Conservation (phyloP, 2,113 vertebrate genomes). For the Nibea coibor region DNA sequence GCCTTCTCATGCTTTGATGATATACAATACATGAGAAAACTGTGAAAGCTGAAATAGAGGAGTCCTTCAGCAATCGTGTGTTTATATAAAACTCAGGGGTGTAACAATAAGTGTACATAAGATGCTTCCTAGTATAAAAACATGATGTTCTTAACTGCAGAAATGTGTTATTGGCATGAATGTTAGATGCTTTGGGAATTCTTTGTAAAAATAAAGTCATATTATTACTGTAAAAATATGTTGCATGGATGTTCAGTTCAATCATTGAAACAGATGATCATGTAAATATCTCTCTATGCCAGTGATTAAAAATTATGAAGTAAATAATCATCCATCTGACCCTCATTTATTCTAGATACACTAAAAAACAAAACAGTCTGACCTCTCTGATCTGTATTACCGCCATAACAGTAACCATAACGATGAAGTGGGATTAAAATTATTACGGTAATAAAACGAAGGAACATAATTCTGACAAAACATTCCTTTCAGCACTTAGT, state of each 20-base stretch:
- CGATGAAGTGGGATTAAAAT: background rate
- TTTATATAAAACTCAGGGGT: constrained; percentile 12
- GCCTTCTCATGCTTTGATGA: background rate
- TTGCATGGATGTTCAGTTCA: background rate
- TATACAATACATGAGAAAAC: constrained; percentile 9
- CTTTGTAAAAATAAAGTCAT: background rate
- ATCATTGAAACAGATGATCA: constrained; percentile 3
- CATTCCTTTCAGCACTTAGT: background rate
- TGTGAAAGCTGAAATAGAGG: background rate
- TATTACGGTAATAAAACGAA: background rate
- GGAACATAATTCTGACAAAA: background rate
- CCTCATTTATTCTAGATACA: background rate
- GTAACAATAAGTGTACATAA: background rate
- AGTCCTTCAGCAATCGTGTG: background rate
- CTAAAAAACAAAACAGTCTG: background rate
- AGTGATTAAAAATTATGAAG: constrained; percentile 23
- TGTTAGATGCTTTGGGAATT: background rate
- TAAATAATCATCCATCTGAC: background rate
- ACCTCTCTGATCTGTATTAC: background rate
- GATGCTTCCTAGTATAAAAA: background rate
- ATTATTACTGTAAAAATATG: background rate
- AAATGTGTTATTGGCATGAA: constrained; percentile 12
- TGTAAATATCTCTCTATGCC: background rate
- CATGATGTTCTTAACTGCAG: constrained; percentile 17
- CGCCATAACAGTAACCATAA: background rate